These are phyloP conservation scores for Oreohelix idahoensis DNA, from an alignment of 1,140 invertebrate species.

Conservation along the genomic window DNA sequence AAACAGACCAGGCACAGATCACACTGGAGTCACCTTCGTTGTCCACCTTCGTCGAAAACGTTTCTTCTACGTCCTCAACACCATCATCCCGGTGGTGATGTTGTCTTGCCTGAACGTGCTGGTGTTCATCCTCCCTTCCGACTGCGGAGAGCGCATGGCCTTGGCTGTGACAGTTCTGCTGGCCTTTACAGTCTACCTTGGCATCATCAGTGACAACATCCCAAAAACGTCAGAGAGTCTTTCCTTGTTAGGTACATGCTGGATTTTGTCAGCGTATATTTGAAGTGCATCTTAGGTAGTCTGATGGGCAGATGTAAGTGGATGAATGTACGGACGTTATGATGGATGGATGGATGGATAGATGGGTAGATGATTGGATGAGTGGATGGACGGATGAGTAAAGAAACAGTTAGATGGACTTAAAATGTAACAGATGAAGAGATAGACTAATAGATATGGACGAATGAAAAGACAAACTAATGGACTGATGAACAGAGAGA, in stretches of 20 bases:
- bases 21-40: conserved; percentile 51
- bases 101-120: conserved; percentile 76
- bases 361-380: too few species aligned
- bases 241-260: conserved; percentile 70
- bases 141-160: conserved; percentile 77
- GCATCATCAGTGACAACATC: conserved; percentile 77
- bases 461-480: too few species aligned
- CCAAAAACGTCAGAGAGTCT: conserved; percentile 76
- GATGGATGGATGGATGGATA: too few species aligned
- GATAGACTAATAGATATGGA: too few species aligned
- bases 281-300: too few species aligned
- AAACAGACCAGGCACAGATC: conserved; percentile 42
- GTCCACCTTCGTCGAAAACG: conserved; percentile 56
- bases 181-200: conserved; percentile 78
- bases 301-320: too few species aligned
- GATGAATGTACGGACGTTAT: too few species aligned
- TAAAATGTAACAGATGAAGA: too few species aligned
- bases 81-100: conserved; percentile 77
- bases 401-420: too few species aligned
- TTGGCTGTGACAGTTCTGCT: conserved; percentile 77
- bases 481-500: too few species aligned
- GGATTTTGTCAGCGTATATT: too few species aligned
- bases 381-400: too few species aligned
- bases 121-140: conserved; percentile 77
- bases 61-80: conserved; percentile 75